Conservation (phyloP, 2,113 vertebrate genomes). For the Corvus moneduloides region DNA sequence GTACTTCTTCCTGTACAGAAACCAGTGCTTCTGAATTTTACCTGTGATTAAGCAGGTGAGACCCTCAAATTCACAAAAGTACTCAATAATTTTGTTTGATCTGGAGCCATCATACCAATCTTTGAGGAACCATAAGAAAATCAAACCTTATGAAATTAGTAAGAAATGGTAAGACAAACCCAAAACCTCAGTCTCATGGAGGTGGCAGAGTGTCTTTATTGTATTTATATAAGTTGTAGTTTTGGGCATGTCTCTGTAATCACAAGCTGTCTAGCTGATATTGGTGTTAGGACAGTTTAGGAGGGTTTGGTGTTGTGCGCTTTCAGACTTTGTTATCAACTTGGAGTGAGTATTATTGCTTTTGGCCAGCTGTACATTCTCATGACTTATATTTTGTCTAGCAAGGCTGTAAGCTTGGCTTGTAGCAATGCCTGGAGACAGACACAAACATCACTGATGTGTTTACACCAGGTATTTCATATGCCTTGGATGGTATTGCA, state of each 20-base stretch:
- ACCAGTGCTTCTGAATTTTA: background rate
- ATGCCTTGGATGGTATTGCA: background rate
- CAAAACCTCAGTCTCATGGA: background rate
- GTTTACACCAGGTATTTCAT: background rate
- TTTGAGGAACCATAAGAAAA: background rate
- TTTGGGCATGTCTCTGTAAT: background rate
- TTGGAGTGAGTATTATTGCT: background rate
- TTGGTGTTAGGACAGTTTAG: background rate
- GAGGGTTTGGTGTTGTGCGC: background rate
- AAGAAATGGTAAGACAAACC: background rate
- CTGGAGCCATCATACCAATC: background rate
- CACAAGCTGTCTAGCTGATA: background rate
- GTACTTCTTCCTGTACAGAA: background rate
- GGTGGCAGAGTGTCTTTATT: background rate
- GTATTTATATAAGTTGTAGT: background rate
- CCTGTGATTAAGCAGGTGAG: background rate
- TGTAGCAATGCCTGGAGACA: background rate
- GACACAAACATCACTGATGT: background rate
- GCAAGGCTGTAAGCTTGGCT: background rate
- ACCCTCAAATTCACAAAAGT: background rate
- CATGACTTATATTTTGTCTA: background rate
- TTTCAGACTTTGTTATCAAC: background rate
- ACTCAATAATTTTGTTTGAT: background rate
- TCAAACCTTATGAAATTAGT: background rate
- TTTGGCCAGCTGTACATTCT: background rate